These are phyloP conservation scores for Fragum fragum DNA, from an alignment of 2,888 invertebrate species.

Conservation along the genomic window DNA sequence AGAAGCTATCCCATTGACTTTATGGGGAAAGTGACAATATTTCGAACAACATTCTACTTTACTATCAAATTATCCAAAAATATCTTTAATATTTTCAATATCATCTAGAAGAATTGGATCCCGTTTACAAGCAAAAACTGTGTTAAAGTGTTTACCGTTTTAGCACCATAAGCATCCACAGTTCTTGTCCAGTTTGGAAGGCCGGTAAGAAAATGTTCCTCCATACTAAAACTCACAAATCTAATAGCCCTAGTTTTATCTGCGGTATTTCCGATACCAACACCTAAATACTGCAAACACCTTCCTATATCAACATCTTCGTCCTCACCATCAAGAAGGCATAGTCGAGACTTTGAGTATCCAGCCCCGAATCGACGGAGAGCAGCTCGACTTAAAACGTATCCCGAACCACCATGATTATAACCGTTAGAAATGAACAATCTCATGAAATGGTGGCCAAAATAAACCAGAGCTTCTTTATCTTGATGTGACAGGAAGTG, in stretches of 20 bases:
- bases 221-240: constrained; percentile 84
- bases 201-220: constrained; percentile 77
- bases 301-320: constrained; percentile 84
- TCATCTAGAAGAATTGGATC: too few species aligned
- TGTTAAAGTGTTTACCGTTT: too few species aligned
- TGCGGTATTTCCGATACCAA: constrained; percentile 77
- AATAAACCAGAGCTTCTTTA: constrained; percentile 91
- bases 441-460: constrained; percentile 86
- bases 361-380: constrained; percentile 90
- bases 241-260: constrained; percentile 80
- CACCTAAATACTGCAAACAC: constrained; percentile 82
- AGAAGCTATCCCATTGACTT: too few species aligned
- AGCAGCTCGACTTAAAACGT: constrained; percentile 95
- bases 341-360: constrained; percentile 36
- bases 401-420: constrained; percentile 90
- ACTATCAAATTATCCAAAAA: too few species aligned
- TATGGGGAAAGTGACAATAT: too few species aligned
- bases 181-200: constrained; percentile 82
- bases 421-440: constrained; percentile 82
- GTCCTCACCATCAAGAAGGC: constrained; percentile 77
- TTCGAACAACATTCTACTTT: too few species aligned
- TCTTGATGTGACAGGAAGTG: constrained; percentile 89
- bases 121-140: too few species aligned
- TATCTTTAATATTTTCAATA: too few species aligned
- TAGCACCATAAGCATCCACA: constrained; percentile 80